Percentiles rank a stretch among this genome's conserved stretches.
Conservation (phyloP, 2,888 invertebrate genomes). For the Vannuccia rotundouncinata region DNA sequence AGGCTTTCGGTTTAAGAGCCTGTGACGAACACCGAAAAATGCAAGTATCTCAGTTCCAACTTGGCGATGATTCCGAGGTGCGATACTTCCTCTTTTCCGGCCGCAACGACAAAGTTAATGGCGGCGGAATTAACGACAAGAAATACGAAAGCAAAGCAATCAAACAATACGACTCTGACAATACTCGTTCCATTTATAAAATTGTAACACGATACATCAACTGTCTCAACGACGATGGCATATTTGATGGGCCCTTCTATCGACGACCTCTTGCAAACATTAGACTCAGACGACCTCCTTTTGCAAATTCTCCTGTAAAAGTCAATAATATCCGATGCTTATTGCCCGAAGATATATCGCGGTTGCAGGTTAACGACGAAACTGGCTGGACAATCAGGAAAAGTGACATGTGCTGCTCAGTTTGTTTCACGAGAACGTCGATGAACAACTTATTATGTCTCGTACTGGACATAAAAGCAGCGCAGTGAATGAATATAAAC, state of each 20-base stretch:
- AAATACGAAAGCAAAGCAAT: neutral
- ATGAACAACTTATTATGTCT: slow-evolving; percentile 24
- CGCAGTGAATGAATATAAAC: slow-evolving; percentile 14
- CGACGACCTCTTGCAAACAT: neutral
- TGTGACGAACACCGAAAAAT: slow-evolving; percentile 23
- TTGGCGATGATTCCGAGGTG: slow-evolving; percentile 20
- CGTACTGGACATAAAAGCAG: slow-evolving; percentile 24
- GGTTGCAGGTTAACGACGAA: neutral
- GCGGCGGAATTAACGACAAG: slow-evolving; percentile 7
- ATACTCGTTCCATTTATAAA: slow-evolving; percentile 14
- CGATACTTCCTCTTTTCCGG: slow-evolving; percentile 10
- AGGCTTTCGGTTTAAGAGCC: slow-evolving; percentile 21
- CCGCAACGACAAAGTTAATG: slow-evolving; percentile 15
- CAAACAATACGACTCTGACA: slow-evolving; percentile 23
- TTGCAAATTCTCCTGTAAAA: neutral
- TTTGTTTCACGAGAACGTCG: slow-evolving; percentile 23
- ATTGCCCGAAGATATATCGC: neutral
- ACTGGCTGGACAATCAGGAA: slow-evolving; percentile 17
- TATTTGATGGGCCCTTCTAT: neutral
- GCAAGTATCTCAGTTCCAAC: slow-evolving; percentile 10
- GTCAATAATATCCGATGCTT: neutral
- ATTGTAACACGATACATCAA: slow-evolving; percentile 3
- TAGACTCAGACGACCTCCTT: neutral
- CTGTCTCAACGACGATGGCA: neutral
- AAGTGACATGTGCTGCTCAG: slow-evolving; percentile 25